Evolutionary conservation across 2,888 invertebrate species (phyloP), one percentile per base, ranked within the genome.

Genomic region (Thysanoteuthis rhombus): DNA sequence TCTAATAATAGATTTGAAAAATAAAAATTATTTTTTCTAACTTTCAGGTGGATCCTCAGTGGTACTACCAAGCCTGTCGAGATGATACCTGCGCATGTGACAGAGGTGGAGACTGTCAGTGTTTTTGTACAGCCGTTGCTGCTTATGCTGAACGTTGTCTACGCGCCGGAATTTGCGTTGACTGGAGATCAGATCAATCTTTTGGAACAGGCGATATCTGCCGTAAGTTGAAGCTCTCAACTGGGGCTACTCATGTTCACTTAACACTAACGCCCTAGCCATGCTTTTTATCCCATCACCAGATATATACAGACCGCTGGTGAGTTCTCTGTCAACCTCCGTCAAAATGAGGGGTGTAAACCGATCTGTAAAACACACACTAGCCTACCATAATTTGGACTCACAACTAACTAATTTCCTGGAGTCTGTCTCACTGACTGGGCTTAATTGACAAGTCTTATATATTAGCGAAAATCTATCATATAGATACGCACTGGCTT

Each of bases 101-200:
- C 52, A 90, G 94, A 92, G 94, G 94, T 36, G 94, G 94, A 45
- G 94, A 94, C 92, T 94, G 94, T 92, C 90, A 94, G 91, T 94
- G 94, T 47, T 93, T 93, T 40, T 94, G 94, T 92, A 94, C 94
- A 10, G 94, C 94, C 28, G 93, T 94, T 12, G 92, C 93, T n/a
- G 93, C 93, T 28, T 94, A 94, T 92, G 94, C 93, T 45, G 47
- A 91, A 16, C 93, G 89, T 19, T 94, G 94, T 91, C 93, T 91
- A 47, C 38, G 93, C 32, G 32, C 93, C 10, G 94, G 93, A 36
- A 94, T 94, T 40, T 91, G 58, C 40, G 94, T 94, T 19, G 45
- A 93, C 92, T 94, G 94, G 94, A 94, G 94, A 92, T 52, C 19
- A n/a, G 40, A 93, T 42, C 45, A 75, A 95, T n/a, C n/a, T 3